A percentile compares a stretch with the other conserved stretches of the same genome.
Evolutionary conservation across 2,888 invertebrate genomes (phyloP).

Genomic region (Augiades crinisus): DNA sequence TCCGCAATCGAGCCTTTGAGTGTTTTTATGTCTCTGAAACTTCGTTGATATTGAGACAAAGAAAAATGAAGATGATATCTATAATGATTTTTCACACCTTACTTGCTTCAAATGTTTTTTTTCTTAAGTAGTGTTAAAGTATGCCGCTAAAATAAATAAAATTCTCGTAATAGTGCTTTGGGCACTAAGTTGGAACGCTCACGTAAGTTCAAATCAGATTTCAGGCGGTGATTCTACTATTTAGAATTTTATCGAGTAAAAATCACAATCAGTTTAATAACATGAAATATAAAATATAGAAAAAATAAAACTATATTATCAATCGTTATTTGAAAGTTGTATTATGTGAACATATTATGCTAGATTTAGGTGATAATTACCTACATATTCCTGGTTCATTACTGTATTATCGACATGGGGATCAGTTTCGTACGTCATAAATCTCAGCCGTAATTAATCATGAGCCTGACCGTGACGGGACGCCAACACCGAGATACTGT

Average conservation of each 20-base stretch:
- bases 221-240: too few relatives aligned
- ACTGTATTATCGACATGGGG: constrained; percentile 39
- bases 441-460: constrained; percentile 48
- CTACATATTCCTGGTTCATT: constrained; percentile 15
- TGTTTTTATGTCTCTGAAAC: constrained; percentile 11
- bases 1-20: constrained; percentile 8
- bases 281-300: too few relatives aligned
- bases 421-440: constrained; percentile 43
- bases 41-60: background rate
- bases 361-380: background rate
- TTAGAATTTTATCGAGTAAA: too few relatives aligned
- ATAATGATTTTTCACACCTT: too few relatives aligned
- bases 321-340: constrained; percentile 4
- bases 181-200: too few relatives aligned
- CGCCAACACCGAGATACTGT: constrained; percentile 36
- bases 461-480: constrained; percentile 40
- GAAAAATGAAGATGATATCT: background rate
- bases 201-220: too few relatives aligned
- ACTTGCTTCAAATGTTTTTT: too few relatives aligned
- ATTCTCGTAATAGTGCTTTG: too few relatives aligned
- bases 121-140: too few relatives aligned
- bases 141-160: too few relatives aligned
- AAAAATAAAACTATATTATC: too few relatives aligned
- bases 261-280: too few relatives aligned
- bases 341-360: background rate